Evolutionary conservation across 2,113 vertebrate species (phyloP).

Genomic region (Oreochromis spilurus): DNA sequence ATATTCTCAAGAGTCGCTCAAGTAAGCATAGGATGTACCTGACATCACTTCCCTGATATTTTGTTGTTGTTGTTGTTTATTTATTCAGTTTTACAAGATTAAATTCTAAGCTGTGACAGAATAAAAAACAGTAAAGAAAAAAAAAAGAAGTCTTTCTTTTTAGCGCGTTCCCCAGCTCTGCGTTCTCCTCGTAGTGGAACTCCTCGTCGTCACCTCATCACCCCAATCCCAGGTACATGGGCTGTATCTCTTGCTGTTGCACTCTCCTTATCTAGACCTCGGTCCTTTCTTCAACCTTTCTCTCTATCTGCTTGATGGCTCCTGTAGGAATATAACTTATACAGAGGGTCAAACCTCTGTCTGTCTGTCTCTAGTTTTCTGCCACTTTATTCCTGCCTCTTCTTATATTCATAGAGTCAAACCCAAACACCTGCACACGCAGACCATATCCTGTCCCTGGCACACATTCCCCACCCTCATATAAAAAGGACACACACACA

Average conservation of each 20-base stretch:
- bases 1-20: conserved; percentile 84
- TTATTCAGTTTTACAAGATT: neutral
- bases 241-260: neutral
- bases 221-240: conserved; percentile 85
- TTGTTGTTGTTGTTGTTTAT: neutral
- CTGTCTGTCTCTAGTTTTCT: neutral
- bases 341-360: neutral
- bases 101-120: neutral
- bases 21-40: conserved; percentile 62
- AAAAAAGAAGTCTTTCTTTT: neutral
- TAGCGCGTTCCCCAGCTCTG: conserved; percentile 82
- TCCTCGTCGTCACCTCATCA: conserved; percentile 90
- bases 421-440: neutral
- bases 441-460: neutral
- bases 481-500: neutral
- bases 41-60: neutral
- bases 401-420: conserved; percentile 26
- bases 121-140: neutral
- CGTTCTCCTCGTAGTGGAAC: conserved; percentile 77
- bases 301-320: neutral
- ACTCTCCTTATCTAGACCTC: neutral
- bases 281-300: neutral
- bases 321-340: neutral
- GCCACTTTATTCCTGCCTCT: neutral
- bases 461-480: neutral